Percentiles rank a stretch among this genome's conserved stretches.
Conservation (phyloP, 1,140 invertebrate genomes). For the Kradibia gibbosae region DNA sequence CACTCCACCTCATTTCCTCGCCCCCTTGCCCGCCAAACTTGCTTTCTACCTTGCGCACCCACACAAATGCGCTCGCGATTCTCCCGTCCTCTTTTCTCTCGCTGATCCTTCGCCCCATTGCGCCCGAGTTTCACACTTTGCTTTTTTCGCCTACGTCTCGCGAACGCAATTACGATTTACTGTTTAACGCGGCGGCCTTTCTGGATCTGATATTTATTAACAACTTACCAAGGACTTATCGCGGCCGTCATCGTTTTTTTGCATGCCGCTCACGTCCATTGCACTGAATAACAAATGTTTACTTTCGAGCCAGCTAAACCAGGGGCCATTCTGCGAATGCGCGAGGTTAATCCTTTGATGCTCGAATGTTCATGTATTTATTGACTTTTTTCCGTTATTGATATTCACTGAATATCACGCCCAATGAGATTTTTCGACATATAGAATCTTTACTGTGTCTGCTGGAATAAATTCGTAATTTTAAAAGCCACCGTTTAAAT, state of each 20-base stretch:
- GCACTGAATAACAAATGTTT: too few relatives aligned
- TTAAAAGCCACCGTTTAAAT: too few relatives aligned
- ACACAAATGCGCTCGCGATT: neutral
- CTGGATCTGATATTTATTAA: constrained; percentile 30
- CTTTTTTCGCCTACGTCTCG: neutral
- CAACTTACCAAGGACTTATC: neutral
- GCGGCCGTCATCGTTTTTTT: neutral
- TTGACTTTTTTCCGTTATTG: neutral
- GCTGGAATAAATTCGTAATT: too few relatives aligned
- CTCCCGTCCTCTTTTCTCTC: constrained; percentile 48
- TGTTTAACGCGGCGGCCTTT: neutral
- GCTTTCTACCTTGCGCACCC: too few relatives aligned
- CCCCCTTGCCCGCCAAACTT: neutral
- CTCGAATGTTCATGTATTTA: neutral
- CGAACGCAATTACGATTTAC: constrained; percentile 11
- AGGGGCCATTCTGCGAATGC: too few relatives aligned
- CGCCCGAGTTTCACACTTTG: constrained; percentile 45
- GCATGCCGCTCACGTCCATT: too few relatives aligned
- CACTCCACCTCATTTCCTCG: neutral
- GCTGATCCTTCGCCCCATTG: neutral
- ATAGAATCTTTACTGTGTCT: too few relatives aligned
- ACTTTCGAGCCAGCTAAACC: too few relatives aligned
- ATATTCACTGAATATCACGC: neutral
- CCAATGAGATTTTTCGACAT: neutral
- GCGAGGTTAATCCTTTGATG: neutral